Evolutionary conservation across 2,888 invertebrate genomes (phyloP).

Genomic region (Bhutanitis thaidina): DNA sequence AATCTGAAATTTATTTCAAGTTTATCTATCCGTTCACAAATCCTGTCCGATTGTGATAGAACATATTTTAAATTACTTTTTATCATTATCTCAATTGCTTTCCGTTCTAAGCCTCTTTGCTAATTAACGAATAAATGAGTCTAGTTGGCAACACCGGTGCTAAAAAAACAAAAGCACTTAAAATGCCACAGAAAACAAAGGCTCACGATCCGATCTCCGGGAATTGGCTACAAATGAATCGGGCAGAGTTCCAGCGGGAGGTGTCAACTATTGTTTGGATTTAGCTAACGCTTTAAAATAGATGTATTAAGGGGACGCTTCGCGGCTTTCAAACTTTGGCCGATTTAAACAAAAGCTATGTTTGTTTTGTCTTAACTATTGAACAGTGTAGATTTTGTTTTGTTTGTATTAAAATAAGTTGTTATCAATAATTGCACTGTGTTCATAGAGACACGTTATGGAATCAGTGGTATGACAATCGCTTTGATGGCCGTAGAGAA

Average conservation of each 20-base stretch:
- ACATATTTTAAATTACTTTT: too few relatives aligned
- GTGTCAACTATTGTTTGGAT: conserved; percentile 43
- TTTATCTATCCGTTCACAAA: too few relatives aligned
- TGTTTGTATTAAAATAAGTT: too few relatives aligned
- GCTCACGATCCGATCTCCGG: conserved; percentile 19
- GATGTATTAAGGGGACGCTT: conserved; percentile 22
- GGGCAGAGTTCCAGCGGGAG: conserved; percentile 48
- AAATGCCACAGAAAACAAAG: conserved; percentile 1
- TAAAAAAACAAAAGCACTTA: conserved; percentile 7
- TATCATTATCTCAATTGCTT: too few relatives aligned
- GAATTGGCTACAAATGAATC: conserved; percentile 40
- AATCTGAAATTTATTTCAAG: too few relatives aligned
- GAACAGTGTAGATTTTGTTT: too few relatives aligned
- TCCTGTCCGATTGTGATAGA: too few relatives aligned
- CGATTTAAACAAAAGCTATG: not conserved
- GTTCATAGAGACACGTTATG: too few relatives aligned
- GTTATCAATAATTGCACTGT: too few relatives aligned
- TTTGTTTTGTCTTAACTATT: not conserved
- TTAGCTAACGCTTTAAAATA: conserved; percentile 39
- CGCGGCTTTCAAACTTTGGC: not conserved
- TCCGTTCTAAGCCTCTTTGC: not conserved
- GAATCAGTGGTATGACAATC: too few relatives aligned
- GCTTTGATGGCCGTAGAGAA: too few relatives aligned
- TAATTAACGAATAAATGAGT: conserved; percentile 9
- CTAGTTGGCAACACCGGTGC: not conserved